Conservation (phyloP, 2,113 vertebrate genomes). For the Corythornis madagascariensis region DNA sequence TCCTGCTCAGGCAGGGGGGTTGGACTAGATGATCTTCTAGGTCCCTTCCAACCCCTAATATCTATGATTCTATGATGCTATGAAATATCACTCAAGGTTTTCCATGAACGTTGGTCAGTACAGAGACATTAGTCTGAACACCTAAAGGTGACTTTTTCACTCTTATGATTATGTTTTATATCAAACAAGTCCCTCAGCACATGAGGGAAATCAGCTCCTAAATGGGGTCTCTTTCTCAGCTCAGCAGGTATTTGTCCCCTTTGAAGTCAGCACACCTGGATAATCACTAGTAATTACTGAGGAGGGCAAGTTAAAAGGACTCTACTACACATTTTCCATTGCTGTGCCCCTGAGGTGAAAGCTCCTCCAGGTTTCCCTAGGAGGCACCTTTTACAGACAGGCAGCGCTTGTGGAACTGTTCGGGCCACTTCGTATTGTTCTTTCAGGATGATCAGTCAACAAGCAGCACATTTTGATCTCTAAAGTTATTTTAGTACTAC, state of each 20-base stretch:
- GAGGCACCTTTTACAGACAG: not conserved
- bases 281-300: constrained; percentile 74
- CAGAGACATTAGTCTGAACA: not conserved
- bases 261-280: constrained; percentile 79
- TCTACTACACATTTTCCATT: accelerated
- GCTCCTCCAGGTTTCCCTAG: not conserved
- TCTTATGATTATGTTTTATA: not conserved
- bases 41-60: no score
- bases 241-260: constrained; percentile 65
- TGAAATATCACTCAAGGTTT: not conserved
- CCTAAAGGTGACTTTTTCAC: not conserved
- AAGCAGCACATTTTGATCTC: not conserved
- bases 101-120: not conserved
- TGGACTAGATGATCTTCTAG: no score
- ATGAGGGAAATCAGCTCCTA: not conserved
- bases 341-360: not conserved
- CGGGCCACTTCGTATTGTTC: not conserved
- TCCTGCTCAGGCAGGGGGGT: no score
- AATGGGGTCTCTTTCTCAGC: not conserved
- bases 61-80: no score
- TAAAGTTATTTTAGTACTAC: not conserved
- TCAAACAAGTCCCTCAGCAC: not conserved
- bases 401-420: accelerated
- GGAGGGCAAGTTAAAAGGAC: constrained; percentile 22
- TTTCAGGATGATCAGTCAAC: not conserved